Conservation (phyloP, 2,888 invertebrate genomes). For the Yponomeuta sedellus region DNA sequence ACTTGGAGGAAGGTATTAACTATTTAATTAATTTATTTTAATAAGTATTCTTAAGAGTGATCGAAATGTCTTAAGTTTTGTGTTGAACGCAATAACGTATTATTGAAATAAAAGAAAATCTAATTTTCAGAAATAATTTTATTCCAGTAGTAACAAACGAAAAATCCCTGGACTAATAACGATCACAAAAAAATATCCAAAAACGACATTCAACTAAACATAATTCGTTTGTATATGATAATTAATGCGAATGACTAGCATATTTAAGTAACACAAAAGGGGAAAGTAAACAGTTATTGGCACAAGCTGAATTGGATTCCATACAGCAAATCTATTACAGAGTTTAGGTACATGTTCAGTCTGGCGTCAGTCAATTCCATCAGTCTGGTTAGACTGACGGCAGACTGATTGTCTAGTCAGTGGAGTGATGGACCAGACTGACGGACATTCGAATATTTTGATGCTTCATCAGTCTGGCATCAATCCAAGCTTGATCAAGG, state of each 20-base stretch:
- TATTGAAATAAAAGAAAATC: not conserved
- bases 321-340: no score
- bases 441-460: no score
- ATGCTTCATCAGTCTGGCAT: no score
- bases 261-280: slow-evolving; percentile 18
- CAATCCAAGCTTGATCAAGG: no score
- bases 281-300: not conserved
- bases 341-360: no score
- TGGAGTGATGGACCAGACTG: no score
- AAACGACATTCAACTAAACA: slow-evolving; percentile 13
- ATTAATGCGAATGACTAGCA: slow-evolving; percentile 26
- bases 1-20: not conserved
- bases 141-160: not conserved
- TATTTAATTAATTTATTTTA: not conserved
- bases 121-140: not conserved
- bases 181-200: slow-evolving; percentile 9
- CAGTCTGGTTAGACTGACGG: no score
- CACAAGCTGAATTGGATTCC: not conserved
- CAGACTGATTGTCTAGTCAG: no score
- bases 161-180: not conserved
- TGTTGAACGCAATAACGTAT: not conserved
- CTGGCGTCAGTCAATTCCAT: no score
- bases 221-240: slow-evolving; percentile 20
- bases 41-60: not conserved
- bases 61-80: not conserved